phyloP scores from a whole-genome alignment of 2,113 vertebrate genomes.

The Gavia stellata region DNA sequence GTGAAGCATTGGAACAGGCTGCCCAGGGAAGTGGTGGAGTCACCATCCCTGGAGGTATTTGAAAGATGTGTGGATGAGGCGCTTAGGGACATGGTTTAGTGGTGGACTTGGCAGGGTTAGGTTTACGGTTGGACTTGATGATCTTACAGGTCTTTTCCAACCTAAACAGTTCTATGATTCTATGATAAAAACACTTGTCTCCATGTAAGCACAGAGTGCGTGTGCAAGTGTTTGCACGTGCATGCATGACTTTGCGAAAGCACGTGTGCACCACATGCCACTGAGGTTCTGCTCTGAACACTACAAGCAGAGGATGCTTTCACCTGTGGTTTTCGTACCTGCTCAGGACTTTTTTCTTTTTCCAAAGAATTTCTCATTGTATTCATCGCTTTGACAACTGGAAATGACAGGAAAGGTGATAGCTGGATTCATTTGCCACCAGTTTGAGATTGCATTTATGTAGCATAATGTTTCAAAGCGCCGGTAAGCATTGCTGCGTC shows the following conservation, averaged over 20 bases:
- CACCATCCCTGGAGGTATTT: no score
- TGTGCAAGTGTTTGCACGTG: background rate
- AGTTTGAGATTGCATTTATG: background rate
- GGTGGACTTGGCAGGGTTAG: no score
- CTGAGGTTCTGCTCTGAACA: background rate
- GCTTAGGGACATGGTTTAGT: no score
- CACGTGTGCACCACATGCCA: background rate
- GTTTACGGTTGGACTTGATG: no score
- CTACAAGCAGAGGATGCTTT: background rate
- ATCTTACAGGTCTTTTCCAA: no score
- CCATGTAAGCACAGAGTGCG: background rate
- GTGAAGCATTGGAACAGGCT: no score
- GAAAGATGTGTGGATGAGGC: no score
- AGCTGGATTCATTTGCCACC: background rate
- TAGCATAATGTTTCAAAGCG: background rate
- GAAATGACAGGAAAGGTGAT: background rate
- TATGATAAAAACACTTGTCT: background rate
- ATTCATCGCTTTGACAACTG: background rate
- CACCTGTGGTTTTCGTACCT: background rate
- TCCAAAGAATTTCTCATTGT: background rate
- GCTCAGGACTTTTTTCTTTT: background rate
- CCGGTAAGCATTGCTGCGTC: accelerated
- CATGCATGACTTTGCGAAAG: background rate
- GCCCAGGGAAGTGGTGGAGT: no score
- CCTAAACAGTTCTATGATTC: no score